Evolutionary conservation across 2,888 invertebrate species (phyloP), one percentile per base, ranked within the genome.

Genomic region (Colletes collaris): DNA sequence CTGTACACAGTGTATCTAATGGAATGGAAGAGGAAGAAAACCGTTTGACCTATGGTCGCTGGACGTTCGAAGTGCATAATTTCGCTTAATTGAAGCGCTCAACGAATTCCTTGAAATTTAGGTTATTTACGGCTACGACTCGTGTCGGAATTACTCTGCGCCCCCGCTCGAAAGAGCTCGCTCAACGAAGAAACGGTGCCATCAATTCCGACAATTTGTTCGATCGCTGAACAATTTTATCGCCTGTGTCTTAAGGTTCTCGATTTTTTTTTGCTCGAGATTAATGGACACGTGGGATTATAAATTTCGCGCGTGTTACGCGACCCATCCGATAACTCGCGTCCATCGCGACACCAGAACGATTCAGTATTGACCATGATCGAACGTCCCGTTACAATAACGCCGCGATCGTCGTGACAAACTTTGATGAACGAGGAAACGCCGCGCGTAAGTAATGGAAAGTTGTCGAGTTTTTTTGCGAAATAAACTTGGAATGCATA

Each of bases 61-160:
- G 7, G 8, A 35, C 27, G 13, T 11, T 11, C 8, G 4, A n/a
- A 19, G 16, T 44, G 52, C 16, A 19, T 11, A 60, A 44, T 63
- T 63, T 58, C 37, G 1, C 52, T 67, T 67, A 77, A 77, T 76
- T 63, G 58, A 62, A 13, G 63, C 56, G 13, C 62, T 62, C 7
- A 63, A 58, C 67, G 67, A 53, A 56, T 46, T 58, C 19, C n/a
- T n/a, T 53, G 52, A 62, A 77, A 50, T 50, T n/a, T 63, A n/a
- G 4, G 10, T 64, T 67, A 60, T 59, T 70, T 70, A 64, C 35
- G 62, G 35, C 50, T 10, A 50, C 49, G n/a, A n/a, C 13, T 35
- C 19, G 3, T 16, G 13, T 3, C 4, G 13, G 19, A 40, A 19
- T 8, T 19, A 46, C 44, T 16, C 40, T 8, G 2, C 10, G 53